phyloP scores from a whole-genome alignment of 2,888 invertebrate species.

The Lamproptera curius region DNA sequence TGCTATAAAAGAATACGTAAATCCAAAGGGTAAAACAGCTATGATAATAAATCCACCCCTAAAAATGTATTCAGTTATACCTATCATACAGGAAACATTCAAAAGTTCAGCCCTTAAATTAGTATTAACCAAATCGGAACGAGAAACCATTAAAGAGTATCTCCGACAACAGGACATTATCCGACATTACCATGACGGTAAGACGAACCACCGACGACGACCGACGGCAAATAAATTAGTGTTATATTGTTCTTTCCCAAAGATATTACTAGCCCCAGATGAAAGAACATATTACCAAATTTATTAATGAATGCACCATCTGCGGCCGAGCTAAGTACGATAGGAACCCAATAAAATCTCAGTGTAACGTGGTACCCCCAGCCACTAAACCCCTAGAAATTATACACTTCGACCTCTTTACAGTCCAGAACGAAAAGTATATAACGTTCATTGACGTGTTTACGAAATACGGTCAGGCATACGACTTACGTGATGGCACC shows the following conservation, averaged over 20 bases:
- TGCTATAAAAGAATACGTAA: constrained; percentile 12
- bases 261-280: constrained; percentile 30
- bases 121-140: constrained; percentile 23
- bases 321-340: constrained; percentile 27
- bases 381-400: constrained; percentile 29
- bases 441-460: too few species aligned
- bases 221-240: constrained; percentile 19
- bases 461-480: constrained; percentile 2
- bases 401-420: constrained; percentile 15
- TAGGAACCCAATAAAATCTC: constrained; percentile 24
- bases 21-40: not conserved
- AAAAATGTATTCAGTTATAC: too few species aligned
- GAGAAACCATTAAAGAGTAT: constrained; percentile 27
- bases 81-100: too few species aligned
- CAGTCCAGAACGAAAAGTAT: too few species aligned
- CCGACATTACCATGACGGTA: constrained; percentile 26
- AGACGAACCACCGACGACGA: constrained; percentile 18
- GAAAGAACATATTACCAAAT: constrained; percentile 27
- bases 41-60: not conserved
- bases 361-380: constrained; percentile 24
- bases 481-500: constrained; percentile 4
- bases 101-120: too few species aligned
- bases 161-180: constrained; percentile 31
- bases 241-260: constrained; percentile 23
- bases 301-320: too few species aligned